A percentile compares a stretch with the other conserved stretches of the same genome.
These are phyloP conservation scores for Acrobasis suavella DNA, from an alignment of 2,888 invertebrate species.

Conservation along the genomic window DNA sequence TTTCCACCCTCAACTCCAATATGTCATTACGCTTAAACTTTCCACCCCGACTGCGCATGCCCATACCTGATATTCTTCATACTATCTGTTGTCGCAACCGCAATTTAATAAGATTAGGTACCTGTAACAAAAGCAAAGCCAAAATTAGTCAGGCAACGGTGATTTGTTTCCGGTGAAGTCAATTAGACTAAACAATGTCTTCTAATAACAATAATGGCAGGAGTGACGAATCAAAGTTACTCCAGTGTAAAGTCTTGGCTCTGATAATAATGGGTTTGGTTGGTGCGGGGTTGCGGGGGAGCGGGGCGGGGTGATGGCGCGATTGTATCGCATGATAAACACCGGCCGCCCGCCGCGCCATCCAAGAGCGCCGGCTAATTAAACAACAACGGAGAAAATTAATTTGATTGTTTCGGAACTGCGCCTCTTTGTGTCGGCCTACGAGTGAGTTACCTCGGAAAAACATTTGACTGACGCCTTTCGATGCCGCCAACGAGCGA, in stretches of 20 bases:
- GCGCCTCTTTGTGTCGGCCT: slow-evolving; percentile 71
- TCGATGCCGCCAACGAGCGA: slow-evolving; percentile 41
- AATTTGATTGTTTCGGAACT: slow-evolving; percentile 80
- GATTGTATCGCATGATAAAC: slow-evolving; percentile 81
- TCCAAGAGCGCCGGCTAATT: slow-evolving; percentile 79
- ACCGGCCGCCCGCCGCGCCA: slow-evolving; percentile 76
- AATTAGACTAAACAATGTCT: slow-evolving; percentile 72
- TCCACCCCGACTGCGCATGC: slow-evolving; percentile 1
- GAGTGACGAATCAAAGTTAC: slow-evolving; percentile 79
- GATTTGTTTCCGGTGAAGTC: slow-evolving; percentile 70
- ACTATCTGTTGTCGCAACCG: slow-evolving; percentile 30
- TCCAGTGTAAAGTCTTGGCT: slow-evolving; percentile 75
- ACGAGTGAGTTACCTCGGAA: slow-evolving; percentile 69
- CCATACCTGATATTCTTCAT: slow-evolving; percentile 1
- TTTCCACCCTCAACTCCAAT: slow-evolving; percentile 50
- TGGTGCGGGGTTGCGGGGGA: slow-evolving; percentile 53
- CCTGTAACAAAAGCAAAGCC: slow-evolving; percentile 75
- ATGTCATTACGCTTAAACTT: slow-evolving; percentile 34
- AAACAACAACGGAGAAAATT: slow-evolving; percentile 81
- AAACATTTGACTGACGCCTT: slow-evolving; percentile 59
- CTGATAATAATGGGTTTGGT: slow-evolving; percentile 78
- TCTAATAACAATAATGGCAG: slow-evolving; percentile 73
- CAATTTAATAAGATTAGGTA: slow-evolving; percentile 50
- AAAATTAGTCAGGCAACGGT: slow-evolving; percentile 59
- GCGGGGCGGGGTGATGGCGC: slow-evolving; percentile 48